phyloP scores from a whole-genome alignment of 1,140 invertebrate genomes.

The Protaetia brevitarsis region DNA sequence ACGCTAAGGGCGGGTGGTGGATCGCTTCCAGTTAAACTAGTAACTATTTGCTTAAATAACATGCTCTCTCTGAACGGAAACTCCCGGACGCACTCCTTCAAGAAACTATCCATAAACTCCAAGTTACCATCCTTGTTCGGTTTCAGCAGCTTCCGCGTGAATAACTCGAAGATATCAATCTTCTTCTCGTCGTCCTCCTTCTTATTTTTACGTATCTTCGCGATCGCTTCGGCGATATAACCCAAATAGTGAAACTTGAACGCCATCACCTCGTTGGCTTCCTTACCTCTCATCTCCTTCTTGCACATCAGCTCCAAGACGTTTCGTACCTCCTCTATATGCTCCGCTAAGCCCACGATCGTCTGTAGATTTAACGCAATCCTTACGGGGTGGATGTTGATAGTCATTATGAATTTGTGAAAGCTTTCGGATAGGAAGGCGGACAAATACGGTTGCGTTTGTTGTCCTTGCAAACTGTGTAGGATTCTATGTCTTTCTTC shows the following conservation, averaged over 20 bases:
- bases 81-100: slow-evolving; percentile 79
- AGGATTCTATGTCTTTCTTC: slow-evolving; percentile 80
- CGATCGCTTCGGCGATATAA: slow-evolving; percentile 70
- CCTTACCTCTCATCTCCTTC: slow-evolving; percentile 81
- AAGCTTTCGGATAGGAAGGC: slow-evolving; percentile 69
- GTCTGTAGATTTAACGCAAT: slow-evolving; percentile 77
- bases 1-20: slow-evolving; percentile 67
- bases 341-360: slow-evolving; percentile 67
- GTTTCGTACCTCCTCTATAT: slow-evolving; percentile 73
- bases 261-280: slow-evolving; percentile 89
- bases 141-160: slow-evolving; percentile 73
- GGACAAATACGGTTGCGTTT: slow-evolving; percentile 77
- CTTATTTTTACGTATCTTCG: slow-evolving; percentile 48
- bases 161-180: slow-evolving; percentile 66
- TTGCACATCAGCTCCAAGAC: slow-evolving; percentile 83
- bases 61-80: slow-evolving; percentile 85
- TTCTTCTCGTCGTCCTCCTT: slow-evolving; percentile 57
- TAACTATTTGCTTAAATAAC: slow-evolving; percentile 80
- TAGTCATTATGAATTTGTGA: slow-evolving; percentile 84
- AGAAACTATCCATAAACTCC: slow-evolving; percentile 76
- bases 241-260: slow-evolving; percentile 88
- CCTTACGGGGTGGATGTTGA: slow-evolving; percentile 84
- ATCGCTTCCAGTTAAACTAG: slow-evolving; percentile 67
- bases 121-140: slow-evolving; percentile 72
- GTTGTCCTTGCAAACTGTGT: slow-evolving; percentile 75